phyloP scores from a whole-genome alignment of 2,797 vertebrate genomes.

The Trichosurus vulpecula region DNA sequence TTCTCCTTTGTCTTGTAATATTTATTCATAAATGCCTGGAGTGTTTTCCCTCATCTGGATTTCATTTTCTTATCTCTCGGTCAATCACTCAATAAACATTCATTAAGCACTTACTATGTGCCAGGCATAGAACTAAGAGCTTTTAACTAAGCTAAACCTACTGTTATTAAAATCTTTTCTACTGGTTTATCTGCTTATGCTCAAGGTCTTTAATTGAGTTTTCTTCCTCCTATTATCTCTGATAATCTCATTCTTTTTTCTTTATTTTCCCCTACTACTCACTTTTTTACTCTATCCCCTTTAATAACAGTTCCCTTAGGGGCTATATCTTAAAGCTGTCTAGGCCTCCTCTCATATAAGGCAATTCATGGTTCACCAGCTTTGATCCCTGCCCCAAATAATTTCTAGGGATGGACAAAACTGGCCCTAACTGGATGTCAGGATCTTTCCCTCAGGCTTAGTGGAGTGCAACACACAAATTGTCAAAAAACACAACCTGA shows the following conservation, averaged over 20 bases:
- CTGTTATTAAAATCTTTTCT: background rate
- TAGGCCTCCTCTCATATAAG: background rate
- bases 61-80: background rate
- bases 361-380: background rate
- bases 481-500: background rate
- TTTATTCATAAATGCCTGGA: background rate
- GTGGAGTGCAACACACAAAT: background rate
- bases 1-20: background rate
- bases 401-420: background rate
- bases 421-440: background rate
- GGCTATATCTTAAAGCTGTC: background rate
- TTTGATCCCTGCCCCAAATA: background rate
- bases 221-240: background rate
- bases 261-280: background rate
- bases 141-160: background rate
- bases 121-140: background rate
- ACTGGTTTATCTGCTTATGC: background rate
- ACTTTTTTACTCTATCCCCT: background rate
- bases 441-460: background rate
- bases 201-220: background rate
- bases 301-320: background rate
- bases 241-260: background rate
- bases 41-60: background rate
- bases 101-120: background rate
- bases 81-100: background rate